These are phyloP conservation scores for Muricea muricata DNA, from an alignment of 92 coral and sea anemone genomes.

Conservation along the genomic window DNA sequence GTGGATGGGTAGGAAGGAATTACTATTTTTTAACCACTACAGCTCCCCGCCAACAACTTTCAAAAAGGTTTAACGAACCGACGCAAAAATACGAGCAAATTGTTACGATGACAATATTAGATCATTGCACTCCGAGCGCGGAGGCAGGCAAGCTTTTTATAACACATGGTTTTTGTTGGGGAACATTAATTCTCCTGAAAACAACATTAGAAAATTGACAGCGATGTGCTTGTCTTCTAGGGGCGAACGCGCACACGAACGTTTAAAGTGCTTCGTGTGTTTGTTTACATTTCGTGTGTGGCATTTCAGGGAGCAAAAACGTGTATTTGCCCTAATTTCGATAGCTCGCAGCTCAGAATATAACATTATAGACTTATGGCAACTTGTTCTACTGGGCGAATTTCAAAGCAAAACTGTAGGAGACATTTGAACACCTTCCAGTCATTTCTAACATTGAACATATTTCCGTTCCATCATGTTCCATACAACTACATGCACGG, in stretches of 20 bases:
- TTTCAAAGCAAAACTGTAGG: background rate
- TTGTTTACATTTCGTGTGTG: slow-evolving; percentile 23
- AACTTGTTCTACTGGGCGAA: background rate
- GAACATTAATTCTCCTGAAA: too few relatives aligned
- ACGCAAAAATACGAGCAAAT: too few relatives aligned
- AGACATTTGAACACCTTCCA: background rate
- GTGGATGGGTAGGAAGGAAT: slow-evolving; percentile 92
- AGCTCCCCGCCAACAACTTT: too few relatives aligned
- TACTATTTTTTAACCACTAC: slow-evolving; percentile 25
- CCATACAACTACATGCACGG: background rate
- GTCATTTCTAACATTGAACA: background rate
- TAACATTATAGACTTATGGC: background rate
- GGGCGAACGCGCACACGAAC: background rate
- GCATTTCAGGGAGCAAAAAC: background rate
- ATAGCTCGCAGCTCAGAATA: background rate
- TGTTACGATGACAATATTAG: too few relatives aligned
- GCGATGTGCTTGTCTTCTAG: background rate
- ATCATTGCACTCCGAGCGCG: background rate
- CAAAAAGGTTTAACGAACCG: too few relatives aligned
- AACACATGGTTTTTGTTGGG: background rate
- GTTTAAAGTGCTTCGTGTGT: background rate
- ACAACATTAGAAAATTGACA: too few relatives aligned
- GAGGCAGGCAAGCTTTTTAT: slow-evolving; percentile 10
- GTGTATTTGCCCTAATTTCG: background rate
- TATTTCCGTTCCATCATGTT: background rate